Base-by-base conservation (phyloP, 2,888 invertebrate species). In the Drosophila engyochracea region DNA sequence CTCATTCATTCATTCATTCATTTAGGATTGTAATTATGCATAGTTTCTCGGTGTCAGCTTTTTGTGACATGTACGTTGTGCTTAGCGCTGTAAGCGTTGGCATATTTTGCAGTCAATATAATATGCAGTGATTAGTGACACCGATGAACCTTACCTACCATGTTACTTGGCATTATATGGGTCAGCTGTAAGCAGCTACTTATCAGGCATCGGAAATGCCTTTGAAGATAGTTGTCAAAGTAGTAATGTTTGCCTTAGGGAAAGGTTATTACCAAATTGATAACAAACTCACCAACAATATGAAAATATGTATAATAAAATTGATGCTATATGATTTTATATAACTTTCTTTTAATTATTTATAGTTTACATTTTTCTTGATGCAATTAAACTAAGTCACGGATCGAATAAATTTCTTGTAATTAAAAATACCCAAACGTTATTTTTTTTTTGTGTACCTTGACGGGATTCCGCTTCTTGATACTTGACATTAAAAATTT, bases 21-120 rank as follows among this genome's bases (percentile, higher is more conserved):
- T 39, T 66, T 60, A 0, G 49, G 44, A 55, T 60, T 63, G 73
- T 67, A 73, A 69, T 72, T 79, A 82, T 67, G 64, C 54, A 51
- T 49, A 47, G 73, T 70, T 70, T 80, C 22, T 28, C 55, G 41
- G 66, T 77, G 79, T 69, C 79, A 77, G 57, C 53, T 44, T 62
- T 37, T 35, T 47, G 51, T 33, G 35, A 19, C 60, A 65, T 61
- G 31, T 57, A n/a, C 28, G 25, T 47, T 54, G 47, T 53, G 47
- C 66, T 67, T 64, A 68, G 53, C 61, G 10, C 39, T 77, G 64
- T 64, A 72, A 79, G 67, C 60, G 41, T 47, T 52, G 68, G 49
- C 66, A 75, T 62, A 66, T 69, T 69, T 76, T 41, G 75, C 90
- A 90, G 77, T 88, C 90, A 90, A 85, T 85, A 85, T 85, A 85